Conservation (phyloP, 2,113 vertebrate species). For the Eurystomus gularis region DNA sequence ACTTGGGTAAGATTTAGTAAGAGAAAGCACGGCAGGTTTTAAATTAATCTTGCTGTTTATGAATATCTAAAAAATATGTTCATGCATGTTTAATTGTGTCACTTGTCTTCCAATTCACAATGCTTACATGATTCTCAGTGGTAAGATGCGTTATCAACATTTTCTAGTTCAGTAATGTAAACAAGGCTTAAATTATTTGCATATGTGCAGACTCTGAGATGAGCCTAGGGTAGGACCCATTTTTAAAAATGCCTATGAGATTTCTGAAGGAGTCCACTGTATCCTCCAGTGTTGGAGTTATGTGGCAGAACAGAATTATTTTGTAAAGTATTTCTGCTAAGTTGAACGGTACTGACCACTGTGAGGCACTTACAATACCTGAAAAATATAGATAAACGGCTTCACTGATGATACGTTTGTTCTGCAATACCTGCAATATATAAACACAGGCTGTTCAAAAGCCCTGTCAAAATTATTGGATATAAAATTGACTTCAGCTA, state of each 20-base stretch:
- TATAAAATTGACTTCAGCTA: not conserved
- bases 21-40: not conserved
- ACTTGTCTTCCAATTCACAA: not conserved
- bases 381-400: constrained; percentile 49
- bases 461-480: not conserved
- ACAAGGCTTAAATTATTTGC: not conserved
- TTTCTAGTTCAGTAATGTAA: not conserved
- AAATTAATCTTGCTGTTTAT: not conserved
- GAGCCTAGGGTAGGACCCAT: not conserved
- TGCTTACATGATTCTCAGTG: not conserved
- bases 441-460: constrained; percentile 4
- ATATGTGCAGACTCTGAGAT: not conserved
- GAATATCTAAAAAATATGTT: not conserved
- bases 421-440: constrained; percentile 23
- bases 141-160: not conserved
- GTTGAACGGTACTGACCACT: constrained; percentile 4
- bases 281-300: not conserved
- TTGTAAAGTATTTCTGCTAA: not conserved
- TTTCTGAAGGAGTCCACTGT: not conserved
- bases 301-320: not conserved
- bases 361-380: constrained; percentile 20
- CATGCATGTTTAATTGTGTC: not conserved
- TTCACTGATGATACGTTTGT: constrained; percentile 50
- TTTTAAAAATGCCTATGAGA: not conserved
- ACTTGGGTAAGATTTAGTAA: not conserved